Evolutionary conservation across 2,113 vertebrate species (phyloP), one percentile per base, ranked within the genome.

Genomic region (Upupa epops): DNA sequence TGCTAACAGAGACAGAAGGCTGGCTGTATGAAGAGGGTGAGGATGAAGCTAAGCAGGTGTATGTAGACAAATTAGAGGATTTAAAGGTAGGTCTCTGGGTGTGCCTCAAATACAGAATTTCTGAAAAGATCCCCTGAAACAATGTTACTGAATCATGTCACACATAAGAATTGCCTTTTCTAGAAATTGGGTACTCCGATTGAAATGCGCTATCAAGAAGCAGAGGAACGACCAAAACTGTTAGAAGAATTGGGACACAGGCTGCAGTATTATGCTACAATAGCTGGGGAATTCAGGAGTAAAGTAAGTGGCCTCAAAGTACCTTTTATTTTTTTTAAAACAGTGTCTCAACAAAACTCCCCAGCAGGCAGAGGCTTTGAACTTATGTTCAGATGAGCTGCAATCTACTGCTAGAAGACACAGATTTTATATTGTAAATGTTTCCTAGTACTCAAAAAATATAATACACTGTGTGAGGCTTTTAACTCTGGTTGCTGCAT

Each of bases 21-120:
- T 98, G 98, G 98, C 95, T 98, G 5, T 98, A 98, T 77, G 97
- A 98, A 78, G 98, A 98, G 71, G 98, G 98, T 32, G 97, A 98
- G 72, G 98, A 98, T 83, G 98, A 98, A 92, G 95, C 97, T 11
- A 98, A 98, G 55, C 98, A 98, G 59, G 97, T 98, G 9, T 98
- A 98, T 1, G 78, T 98, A 42, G 97, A 98, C 75, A 98, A 98
- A 85, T 54, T 98, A 56, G 97, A 96, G 48, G 95, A 98, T 68
- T 92, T 98, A 49, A 98, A 98, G 96, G 98, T 98, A 97, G 81
- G 97, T 49, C 14, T 48, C 10, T 46, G 49, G 19, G 24, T 36
- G 55, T 56, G 9, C 42, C 40, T 54, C 36, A 76, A 76, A 20
- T 12, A 1, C 6, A 51, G 22, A 54, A 25, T 26, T 63, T 42